These are phyloP conservation scores for Cenopis cana DNA, from an alignment of 2,888 invertebrate genomes.

Conservation along the genomic window DNA sequence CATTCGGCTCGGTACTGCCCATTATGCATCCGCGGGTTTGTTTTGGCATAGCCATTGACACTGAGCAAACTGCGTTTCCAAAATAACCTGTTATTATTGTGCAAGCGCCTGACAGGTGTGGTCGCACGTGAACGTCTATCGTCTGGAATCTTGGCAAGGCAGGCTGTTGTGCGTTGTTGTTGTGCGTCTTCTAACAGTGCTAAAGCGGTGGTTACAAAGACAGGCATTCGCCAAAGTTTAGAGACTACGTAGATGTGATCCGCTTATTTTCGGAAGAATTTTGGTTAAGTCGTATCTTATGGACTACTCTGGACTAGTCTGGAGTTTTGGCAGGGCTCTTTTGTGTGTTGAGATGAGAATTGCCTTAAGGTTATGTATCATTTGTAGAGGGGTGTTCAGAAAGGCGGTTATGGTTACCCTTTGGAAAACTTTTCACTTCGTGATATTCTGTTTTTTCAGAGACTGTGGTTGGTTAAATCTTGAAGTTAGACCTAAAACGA, in stretches of 20 bases:
- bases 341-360: not conserved
- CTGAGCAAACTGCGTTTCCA: slow-evolving; percentile 22
- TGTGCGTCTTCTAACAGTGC: too few species aligned
- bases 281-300: not conserved
- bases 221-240: not conserved
- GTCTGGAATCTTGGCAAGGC: slow-evolving; percentile 13
- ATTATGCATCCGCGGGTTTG: not conserved
- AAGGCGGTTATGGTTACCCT: not conserved
- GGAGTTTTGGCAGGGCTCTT: not conserved
- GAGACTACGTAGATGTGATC: too few species aligned
- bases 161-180: not conserved
- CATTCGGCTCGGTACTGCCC: too few species aligned
- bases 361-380: not conserved
- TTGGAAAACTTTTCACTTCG: too few species aligned
- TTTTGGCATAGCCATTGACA: slow-evolving; percentile 19
- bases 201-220: not conserved
- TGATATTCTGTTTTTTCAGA: too few species aligned
- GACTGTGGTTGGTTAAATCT: too few species aligned
- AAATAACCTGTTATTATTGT: slow-evolving; percentile 28
- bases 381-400: not conserved
- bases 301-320: too few species aligned
- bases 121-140: slow-evolving; percentile 13
- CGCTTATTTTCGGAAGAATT: not conserved
- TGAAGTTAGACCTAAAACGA: too few species aligned
- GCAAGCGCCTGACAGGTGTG: slow-evolving; percentile 13